A percentile compares a stretch with the other conserved stretches of the same genome.
Conservation (phyloP, 2,113 vertebrate species). For the Pygoscelis adeliae region DNA sequence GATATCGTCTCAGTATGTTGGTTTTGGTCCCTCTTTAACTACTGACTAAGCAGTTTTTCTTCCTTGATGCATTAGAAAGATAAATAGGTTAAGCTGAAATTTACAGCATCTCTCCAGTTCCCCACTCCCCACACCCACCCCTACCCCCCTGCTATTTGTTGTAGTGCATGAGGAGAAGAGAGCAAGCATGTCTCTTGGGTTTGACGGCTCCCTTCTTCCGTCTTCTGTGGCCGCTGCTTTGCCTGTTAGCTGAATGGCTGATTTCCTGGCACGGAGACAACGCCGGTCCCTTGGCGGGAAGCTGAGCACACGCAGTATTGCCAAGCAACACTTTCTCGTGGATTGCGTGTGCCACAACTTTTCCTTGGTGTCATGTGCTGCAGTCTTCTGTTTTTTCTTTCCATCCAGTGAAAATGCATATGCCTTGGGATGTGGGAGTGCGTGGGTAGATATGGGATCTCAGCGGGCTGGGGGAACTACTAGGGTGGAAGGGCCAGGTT, state of each 20-base stretch:
- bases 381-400: background rate
- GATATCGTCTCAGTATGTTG: background rate
- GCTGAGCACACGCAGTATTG: background rate
- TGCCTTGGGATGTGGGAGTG: accelerated
- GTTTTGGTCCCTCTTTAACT: background rate
- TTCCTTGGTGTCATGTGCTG: background rate
- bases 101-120: background rate
- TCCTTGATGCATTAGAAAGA: background rate
- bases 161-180: background rate
- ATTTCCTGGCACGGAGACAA: constrained; percentile 49
- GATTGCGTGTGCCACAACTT: background rate
- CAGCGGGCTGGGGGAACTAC: background rate
- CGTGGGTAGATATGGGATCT: background rate
- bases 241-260: constrained; percentile 33
- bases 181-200: background rate
- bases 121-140: background rate
- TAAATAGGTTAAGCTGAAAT: background rate
- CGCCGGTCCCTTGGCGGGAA: background rate
- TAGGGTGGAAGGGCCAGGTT: background rate
- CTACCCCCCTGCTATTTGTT: background rate
- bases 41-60: background rate
- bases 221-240: background rate
- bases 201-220: constrained; percentile 53
- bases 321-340: constrained; percentile 35
- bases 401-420: accelerated